Percentiles rank a stretch among this genome's conserved stretches.
These are phyloP conservation scores for Sebastes steindachneri DNA, from an alignment of 2,797 vertebrate species.

Conservation along the genomic window DNA sequence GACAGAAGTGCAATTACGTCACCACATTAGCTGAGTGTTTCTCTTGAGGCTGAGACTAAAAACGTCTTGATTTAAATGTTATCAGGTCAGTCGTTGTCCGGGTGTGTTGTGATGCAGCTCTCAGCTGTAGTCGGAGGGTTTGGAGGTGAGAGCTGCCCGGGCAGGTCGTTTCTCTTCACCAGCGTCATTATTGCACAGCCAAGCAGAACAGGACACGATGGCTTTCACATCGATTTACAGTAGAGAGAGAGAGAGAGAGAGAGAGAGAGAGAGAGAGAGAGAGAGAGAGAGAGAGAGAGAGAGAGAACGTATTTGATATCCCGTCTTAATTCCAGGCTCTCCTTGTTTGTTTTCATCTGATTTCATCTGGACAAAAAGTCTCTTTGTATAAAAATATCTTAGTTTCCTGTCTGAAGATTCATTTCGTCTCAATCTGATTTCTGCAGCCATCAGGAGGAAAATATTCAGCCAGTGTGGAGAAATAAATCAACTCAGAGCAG, in stretches of 20 bases:
- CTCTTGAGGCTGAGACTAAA: neutral
- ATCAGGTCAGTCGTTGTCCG: neutral
- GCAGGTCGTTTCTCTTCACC: slow-evolving; percentile 43
- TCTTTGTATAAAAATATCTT: neutral
- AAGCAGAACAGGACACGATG: slow-evolving; percentile 59
- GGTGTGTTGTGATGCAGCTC: neutral
- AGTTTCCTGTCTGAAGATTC: neutral
- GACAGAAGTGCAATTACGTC: neutral
- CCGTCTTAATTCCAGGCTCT: neutral
- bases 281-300: neutral
- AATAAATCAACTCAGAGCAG: neutral
- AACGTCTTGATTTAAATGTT: neutral
- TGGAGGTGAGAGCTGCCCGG: slow-evolving; percentile 34
- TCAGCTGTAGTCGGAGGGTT: neutral
- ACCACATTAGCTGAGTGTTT: neutral
- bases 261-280: neutral
- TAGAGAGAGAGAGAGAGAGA: neutral
- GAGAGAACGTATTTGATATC: neutral
- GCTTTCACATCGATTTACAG: slow-evolving; percentile 51
- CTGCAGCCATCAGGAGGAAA: neutral
- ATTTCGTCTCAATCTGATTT: neutral
- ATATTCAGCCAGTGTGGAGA: neutral
- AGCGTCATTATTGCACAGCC: slow-evolving; percentile 49
- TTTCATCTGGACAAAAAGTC: neutral
- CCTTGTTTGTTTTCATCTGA: neutral